Conservation (phyloP, 37 sponge, comb jelly and placozoan species). For the Oscarella lobularis region DNA sequence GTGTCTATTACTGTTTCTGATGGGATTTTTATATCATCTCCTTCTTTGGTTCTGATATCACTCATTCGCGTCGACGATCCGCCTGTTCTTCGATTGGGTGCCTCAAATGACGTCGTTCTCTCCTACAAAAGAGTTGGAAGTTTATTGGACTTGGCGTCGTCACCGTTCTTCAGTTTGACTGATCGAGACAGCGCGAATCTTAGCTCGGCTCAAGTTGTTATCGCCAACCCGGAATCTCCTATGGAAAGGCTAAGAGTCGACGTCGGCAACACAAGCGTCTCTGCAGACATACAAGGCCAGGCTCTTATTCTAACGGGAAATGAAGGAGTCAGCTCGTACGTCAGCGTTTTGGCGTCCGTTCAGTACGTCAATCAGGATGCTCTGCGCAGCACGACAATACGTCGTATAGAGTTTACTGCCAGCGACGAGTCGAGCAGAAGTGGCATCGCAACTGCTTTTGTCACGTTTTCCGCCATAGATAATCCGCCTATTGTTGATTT, state of each 20-base stretch:
- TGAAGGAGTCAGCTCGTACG: background rate
- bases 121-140: background rate
- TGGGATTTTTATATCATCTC: constrained; percentile 15
- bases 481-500: constrained; percentile 57
- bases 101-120: background rate
- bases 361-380: background rate
- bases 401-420: constrained; percentile 21
- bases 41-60: constrained; percentile 7
- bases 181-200: background rate
- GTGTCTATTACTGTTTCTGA: constrained; percentile 24
- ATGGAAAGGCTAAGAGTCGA: background rate
- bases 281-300: background rate
- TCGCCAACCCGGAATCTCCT: background rate
- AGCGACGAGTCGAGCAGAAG: constrained; percentile 24
- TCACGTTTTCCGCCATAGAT: constrained; percentile 35
- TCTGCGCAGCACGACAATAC: background rate
- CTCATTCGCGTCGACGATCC: constrained; percentile 31
- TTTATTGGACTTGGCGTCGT: background rate
- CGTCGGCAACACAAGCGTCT: background rate
- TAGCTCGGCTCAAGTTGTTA: background rate
- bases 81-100: constrained; percentile 33
- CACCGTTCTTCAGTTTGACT: background rate
- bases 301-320: background rate
- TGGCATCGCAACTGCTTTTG: constrained; percentile 22
- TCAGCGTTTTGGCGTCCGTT: background rate